A percentile compares a stretch with the other conserved stretches of the same genome.
Conservation (phyloP, 2,888 invertebrate genomes). For the Polydrusus tereticollis region DNA sequence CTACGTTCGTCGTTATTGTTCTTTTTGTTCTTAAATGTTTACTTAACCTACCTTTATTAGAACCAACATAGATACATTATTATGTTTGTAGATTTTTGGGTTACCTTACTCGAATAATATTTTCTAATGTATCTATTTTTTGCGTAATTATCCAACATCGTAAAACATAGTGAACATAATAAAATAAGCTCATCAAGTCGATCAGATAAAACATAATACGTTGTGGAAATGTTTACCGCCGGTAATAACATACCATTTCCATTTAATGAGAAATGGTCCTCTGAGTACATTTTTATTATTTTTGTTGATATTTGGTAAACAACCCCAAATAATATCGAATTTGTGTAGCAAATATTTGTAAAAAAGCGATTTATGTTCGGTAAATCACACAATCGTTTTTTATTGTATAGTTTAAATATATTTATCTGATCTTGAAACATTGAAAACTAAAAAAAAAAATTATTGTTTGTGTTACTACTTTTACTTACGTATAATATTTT, state of each 20-base stretch:
- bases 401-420: no score
- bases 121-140: not conserved
- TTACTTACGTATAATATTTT: no score
- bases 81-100: no score
- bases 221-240: not conserved
- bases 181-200: conserved; percentile 2
- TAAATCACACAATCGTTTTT: no score
- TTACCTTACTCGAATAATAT: not conserved
- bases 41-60: no score
- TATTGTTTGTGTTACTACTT: no score
- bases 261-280: not conserved
- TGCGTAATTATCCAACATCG: not conserved
- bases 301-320: not conserved
- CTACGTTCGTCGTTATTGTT: no score
- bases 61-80: no score
- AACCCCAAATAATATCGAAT: not conserved
- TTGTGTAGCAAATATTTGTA: not conserved
- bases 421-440: no score
- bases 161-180: not conserved
- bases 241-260: not conserved
- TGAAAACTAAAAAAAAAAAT: no score
- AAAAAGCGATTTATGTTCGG: not conserved
- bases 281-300: not conserved
- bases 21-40: no score
- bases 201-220: not conserved